These are phyloP conservation scores for Paradoxurus hermaphroditus DNA, from an alignment of 2,113 vertebrate species.

Conservation along the genomic window DNA sequence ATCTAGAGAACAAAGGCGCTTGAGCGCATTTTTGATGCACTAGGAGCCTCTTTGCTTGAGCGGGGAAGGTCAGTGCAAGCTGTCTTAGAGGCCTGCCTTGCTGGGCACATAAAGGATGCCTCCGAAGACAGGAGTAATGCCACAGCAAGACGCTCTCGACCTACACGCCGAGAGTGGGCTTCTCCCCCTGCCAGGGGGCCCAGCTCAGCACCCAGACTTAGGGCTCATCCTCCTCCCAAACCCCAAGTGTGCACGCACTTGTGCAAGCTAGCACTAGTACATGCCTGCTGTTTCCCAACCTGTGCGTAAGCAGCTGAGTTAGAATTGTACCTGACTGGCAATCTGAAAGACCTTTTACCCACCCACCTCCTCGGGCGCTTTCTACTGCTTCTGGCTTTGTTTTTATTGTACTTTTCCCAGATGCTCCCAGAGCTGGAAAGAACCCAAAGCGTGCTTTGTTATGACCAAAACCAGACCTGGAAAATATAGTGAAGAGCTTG, in stretches of 20 bases:
- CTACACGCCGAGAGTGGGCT: neutral
- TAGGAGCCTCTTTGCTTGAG: neutral
- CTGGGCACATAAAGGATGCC: neutral
- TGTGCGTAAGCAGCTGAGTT: neutral
- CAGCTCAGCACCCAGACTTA: neutral
- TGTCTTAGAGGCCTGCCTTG: neutral
- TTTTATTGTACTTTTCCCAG: neutral
- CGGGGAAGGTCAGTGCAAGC: neutral
- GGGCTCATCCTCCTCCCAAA: neutral
- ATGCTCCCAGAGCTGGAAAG: neutral
- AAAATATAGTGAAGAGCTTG: neutral
- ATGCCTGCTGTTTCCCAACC: neutral
- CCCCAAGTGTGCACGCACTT: neutral
- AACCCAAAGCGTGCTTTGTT: neutral
- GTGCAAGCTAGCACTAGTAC: neutral
- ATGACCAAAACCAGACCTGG: neutral
- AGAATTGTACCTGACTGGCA: neutral
- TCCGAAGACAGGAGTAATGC: neutral
- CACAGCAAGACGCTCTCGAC: neutral
- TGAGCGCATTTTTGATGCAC: neutral
- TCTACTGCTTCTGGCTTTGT: neutral
- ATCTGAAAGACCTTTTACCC: neutral
- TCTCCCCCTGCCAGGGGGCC: neutral
- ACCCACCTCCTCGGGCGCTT: neutral
- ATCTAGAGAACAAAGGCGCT: neutral